A percentile compares a stretch with the other conserved stretches of the same genome.
phyloP scores from a whole-genome alignment of 2,888 invertebrate species.

The Drosophila recens region DNA sequence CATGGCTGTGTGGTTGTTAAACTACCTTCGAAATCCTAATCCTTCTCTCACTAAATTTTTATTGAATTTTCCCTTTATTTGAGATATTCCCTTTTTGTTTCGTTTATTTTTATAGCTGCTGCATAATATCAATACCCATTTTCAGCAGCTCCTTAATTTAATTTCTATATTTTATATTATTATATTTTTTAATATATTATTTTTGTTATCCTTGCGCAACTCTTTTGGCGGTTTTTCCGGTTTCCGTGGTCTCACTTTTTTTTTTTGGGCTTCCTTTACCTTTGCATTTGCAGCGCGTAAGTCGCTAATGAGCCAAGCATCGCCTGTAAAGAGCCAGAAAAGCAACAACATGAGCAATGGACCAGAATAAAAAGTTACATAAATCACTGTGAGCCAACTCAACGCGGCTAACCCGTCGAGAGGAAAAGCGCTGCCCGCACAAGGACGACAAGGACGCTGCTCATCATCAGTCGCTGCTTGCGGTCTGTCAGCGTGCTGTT shows the following conservation, averaged over 20 bases:
- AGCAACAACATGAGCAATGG: constrained; percentile 46
- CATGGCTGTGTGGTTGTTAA: constrained; percentile 86
- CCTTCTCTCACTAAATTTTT: constrained; percentile 1
- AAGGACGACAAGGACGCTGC: constrained; percentile 55
- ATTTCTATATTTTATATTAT: not conserved
- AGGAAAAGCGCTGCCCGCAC: constrained; percentile 19
- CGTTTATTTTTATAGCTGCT: constrained; percentile 35
- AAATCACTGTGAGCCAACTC: constrained; percentile 36
- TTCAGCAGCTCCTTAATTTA: constrained; percentile 37
- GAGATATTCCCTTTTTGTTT: not conserved
- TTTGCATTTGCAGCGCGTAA: constrained; percentile 53
- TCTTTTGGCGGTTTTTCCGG: constrained; percentile 18
- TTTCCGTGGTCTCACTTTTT: constrained; percentile 1
- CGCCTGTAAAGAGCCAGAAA: constrained; percentile 58
- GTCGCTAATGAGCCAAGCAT: constrained; percentile 73
- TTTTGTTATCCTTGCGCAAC: constrained; percentile 25
- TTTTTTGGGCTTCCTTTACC: constrained; percentile 38
- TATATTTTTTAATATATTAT: constrained; percentile 13
- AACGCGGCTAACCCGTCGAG: constrained; percentile 13
- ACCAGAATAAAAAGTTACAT: constrained; percentile 45
- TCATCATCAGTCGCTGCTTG: constrained; percentile 37
- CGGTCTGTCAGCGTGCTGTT: constrained; percentile 25
- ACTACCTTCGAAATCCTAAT: constrained; percentile 5
- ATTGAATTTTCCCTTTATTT: constrained; percentile 16
- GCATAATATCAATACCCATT: constrained; percentile 54